These are phyloP conservation scores for Pteropus rufus DNA, from an alignment of 2,797 vertebrate species.

Conservation along the genomic window DNA sequence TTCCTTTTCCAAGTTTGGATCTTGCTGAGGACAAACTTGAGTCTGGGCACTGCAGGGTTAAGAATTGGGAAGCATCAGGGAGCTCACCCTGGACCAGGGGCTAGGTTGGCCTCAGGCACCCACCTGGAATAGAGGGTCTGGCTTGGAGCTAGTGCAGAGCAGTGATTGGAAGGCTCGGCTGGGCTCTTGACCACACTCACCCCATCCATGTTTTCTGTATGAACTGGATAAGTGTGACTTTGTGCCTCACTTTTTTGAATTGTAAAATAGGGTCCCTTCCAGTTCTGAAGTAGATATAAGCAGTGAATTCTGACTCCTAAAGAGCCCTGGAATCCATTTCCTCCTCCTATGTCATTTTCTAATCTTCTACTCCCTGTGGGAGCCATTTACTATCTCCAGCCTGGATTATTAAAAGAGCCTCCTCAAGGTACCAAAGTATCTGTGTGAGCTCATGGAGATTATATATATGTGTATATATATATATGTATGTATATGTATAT, in stretches of 20 bases:
- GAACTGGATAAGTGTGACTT: slow-evolving; percentile 16
- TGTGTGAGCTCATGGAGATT: neutral
- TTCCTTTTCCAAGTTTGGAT: slow-evolving; percentile 30
- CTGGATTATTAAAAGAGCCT: slow-evolving; percentile 43
- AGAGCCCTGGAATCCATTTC: slow-evolving; percentile 21
- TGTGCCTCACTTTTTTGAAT: neutral
- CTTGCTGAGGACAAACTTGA: slow-evolving; percentile 12
- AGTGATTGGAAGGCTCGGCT: neutral
- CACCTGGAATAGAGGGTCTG: neutral
- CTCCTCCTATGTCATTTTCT: neutral
- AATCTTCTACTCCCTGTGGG: neutral
- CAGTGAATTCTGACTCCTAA: slow-evolving; percentile 37
- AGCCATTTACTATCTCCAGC: slow-evolving; percentile 26
- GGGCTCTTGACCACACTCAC: neutral
- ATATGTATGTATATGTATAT: no score
- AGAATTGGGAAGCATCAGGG: neutral
- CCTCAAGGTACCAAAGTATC: slow-evolving; percentile 25
- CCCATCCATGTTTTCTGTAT: slow-evolving; percentile 5
- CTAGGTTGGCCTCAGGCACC: neutral
- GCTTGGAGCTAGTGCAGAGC: neutral
- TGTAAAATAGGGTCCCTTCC: slow-evolving; percentile 32
- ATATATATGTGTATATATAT: neutral
- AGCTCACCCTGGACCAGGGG: neutral
- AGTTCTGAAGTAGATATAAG: slow-evolving; percentile 25
- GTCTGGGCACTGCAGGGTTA: neutral